Conservation (phyloP, 2,113 vertebrate species). For the Atractosteus spatula region DNA sequence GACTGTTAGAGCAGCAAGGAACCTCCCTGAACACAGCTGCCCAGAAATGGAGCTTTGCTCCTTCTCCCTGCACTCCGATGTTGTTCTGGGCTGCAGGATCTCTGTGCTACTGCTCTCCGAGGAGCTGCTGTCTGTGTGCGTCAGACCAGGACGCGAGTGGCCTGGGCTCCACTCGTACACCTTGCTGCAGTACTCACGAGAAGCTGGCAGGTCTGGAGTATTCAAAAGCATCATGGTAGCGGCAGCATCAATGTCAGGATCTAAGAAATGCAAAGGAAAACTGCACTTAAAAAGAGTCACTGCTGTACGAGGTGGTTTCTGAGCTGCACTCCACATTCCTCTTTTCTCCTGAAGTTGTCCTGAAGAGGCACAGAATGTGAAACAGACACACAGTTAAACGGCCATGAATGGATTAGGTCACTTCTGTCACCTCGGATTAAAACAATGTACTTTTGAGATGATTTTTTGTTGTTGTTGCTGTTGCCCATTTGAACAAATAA, state of each 20-base stretch:
- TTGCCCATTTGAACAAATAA: not conserved
- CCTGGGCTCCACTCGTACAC: not conserved
- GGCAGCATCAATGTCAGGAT: conserved; percentile 81
- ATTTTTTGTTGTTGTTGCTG: not conserved
- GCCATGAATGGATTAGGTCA: conserved; percentile 13
- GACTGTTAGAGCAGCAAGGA: not conserved
- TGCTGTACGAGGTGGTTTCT: not conserved
- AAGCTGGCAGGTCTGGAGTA: conserved; percentile 79
- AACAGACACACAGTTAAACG: conserved; percentile 21
- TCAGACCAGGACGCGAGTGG: not conserved
- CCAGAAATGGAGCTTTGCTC: not conserved
- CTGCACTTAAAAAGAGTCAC: conserved; percentile 68
- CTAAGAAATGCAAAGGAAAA: conserved; percentile 62
- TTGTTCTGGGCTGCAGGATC: no score
- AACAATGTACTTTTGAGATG: not conserved
- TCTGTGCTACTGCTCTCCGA: not conserved
- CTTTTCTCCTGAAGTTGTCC: conserved; percentile 25
- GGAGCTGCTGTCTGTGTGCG: not conserved
- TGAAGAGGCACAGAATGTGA: conserved; percentile 7
- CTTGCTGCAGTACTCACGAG: conserved; percentile 70
- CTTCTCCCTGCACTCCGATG: not conserved
- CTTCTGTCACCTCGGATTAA: conserved; percentile 13
- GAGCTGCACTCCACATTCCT: not conserved
- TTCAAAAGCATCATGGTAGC: conserved; percentile 85
- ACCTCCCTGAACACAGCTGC: not conserved